Conservation (phyloP, 2,113 vertebrate species). For the Cariama cristata region DNA sequence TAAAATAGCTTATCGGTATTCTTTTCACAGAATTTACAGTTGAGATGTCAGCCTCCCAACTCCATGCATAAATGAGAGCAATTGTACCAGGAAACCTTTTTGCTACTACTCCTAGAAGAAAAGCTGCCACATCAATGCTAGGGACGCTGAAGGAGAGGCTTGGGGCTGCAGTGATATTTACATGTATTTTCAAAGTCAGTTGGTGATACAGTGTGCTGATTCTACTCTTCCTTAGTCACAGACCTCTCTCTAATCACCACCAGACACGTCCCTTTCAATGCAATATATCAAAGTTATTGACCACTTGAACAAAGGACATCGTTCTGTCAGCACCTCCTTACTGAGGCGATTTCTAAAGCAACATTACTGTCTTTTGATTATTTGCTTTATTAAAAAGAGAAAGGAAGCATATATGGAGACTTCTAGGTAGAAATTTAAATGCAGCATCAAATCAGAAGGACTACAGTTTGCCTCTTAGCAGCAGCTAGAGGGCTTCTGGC, state of each 20-base stretch:
- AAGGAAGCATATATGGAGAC: neutral
- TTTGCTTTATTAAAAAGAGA: neutral
- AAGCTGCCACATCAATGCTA: neutral
- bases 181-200: neutral
- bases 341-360: neutral
- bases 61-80: neutral
- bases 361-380: neutral
- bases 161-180: neutral
- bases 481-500: neutral
- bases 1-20: neutral
- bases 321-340: neutral
- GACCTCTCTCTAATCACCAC: neutral
- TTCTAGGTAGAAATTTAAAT: neutral
- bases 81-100: neutral
- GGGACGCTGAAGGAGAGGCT: neutral
- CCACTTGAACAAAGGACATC: neutral
- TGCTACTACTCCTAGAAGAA: neutral
- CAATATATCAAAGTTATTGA: neutral
- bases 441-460: neutral
- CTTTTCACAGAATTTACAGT: neutral
- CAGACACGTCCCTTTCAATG: neutral
- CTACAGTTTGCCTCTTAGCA: neutral
- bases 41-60: neutral
- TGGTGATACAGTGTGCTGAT: neutral
- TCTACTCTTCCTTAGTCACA: neutral